Base-by-base conservation (phyloP, 2,797 vertebrate genomes). In the Myotis planiceps region DNA sequence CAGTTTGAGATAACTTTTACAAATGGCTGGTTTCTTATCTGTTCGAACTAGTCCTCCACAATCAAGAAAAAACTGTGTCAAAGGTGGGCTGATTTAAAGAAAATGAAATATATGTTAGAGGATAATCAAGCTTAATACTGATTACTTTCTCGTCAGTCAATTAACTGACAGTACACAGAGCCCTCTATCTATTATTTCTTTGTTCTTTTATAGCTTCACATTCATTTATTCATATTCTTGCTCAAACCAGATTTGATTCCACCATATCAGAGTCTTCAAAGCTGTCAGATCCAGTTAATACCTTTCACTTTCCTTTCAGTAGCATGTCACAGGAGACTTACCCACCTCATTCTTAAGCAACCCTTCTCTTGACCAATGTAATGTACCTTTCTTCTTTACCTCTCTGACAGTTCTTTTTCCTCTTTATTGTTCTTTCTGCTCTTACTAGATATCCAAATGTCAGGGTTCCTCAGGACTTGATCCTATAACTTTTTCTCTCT, bases 1-100 rank as follows among this genome's bases (percentile, higher is more conserved):
- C 18, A 99, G 99, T 97, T 99, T 99, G 98, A 99, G 99, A 98
- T 99, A 99, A 98, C 99, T 99, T 99, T 99, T 99, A 98, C 99
- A 99, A 95, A 99, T 99, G 1, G 99, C 99, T 0, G 99, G 99
- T 98, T 99, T 99, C 99, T 99, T 99, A 98, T 99, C 99, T 1
- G 99, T 99, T 97, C 99, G 99, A 78, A 99, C 99, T 96, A 99
- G 98, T 94, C 99, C 99, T 34, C 99, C 99, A 7, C 99, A 99
- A 97, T 99, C 99, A 71, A 99, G 98, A 97, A 99, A 99, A 98
- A 99, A 99, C 92, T 99, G 99, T 0, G 99, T 99, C 98, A 99
- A 98, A 65, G 99, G 99, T 14, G 99, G 99, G 97, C 99, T 99
- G 97, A 76, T 90, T 49, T 68, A 96, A 91, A 66, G 97, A 80